Evolutionary conservation across 1,140 invertebrate species (phyloP).

Genomic region (Myzus persicae): DNA sequence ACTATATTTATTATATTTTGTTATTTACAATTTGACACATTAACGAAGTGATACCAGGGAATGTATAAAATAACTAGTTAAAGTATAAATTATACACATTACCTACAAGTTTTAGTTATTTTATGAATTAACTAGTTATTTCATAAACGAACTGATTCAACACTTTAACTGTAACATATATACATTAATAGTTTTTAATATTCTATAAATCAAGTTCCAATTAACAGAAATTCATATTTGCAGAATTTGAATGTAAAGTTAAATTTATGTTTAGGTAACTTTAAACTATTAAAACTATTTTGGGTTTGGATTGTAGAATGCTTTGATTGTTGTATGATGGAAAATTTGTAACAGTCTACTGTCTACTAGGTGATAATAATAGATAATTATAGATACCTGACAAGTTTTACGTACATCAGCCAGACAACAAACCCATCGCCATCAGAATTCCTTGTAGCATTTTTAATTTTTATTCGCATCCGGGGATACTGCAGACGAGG

Average conservation of each 20-base stretch:
- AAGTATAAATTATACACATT: no score
- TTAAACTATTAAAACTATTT: neutral
- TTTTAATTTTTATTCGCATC: constrained; percentile 39
- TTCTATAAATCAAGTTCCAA: neutral
- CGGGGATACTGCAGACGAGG: neutral
- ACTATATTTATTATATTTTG: no score
- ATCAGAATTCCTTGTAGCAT: neutral
- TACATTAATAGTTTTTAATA: no score
- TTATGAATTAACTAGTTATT: no score
- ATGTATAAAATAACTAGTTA: no score
- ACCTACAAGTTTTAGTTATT: no score
- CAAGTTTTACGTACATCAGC: neutral
- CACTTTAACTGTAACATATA: no score
- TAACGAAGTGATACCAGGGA: no score
- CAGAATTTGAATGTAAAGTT: neutral
- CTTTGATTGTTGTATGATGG: no score
- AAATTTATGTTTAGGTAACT: neutral
- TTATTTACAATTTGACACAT: no score
- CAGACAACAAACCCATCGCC: neutral
- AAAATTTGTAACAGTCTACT: neutral
- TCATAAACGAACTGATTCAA: no score
- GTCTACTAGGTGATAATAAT: neutral
- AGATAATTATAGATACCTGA: neutral
- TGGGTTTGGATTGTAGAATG: neutral
- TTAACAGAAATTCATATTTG: neutral